Evolutionary conservation across 2,888 invertebrate species (phyloP).

Genomic region (Lordiphosa andalusiaca): DNA sequence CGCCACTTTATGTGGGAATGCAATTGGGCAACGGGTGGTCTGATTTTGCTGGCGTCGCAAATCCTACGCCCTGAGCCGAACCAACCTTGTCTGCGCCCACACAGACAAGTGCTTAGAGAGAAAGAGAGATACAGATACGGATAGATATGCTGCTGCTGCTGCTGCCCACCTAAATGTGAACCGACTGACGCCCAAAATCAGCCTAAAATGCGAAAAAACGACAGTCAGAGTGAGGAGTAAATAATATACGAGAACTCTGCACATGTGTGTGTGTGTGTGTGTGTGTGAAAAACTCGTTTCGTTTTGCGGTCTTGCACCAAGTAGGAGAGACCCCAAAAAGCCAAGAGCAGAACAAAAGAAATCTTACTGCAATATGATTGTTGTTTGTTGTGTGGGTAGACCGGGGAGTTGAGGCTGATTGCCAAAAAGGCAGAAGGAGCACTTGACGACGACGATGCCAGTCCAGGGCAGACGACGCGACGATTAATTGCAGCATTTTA

Average conservation of each 20-base stretch:
- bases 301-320: conserved; percentile 49
- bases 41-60: conserved; percentile 49
- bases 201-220: conserved; percentile 52
- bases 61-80: conserved; percentile 45
- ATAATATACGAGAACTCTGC: conserved; percentile 37
- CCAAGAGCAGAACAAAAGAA: conserved; percentile 66
- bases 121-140: conserved; percentile 28
- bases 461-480: conserved; percentile 26
- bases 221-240: conserved; percentile 47
- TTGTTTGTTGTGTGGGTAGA: conserved; percentile 30
- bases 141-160: conserved; percentile 36
- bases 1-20: conserved; percentile 50
- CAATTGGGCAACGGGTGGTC: conserved; percentile 58
- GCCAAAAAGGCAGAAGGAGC: conserved; percentile 57
- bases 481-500: conserved; percentile 68
- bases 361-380: conserved; percentile 64
- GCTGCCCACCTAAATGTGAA: conserved; percentile 55
- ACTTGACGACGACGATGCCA: conserved; percentile 50
- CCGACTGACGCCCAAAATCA: conserved; percentile 51
- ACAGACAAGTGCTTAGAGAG: conserved; percentile 52
- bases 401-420: conserved; percentile 67
- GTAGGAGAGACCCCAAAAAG: conserved; percentile 46
- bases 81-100: conserved; percentile 59
- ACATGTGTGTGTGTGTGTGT: conserved; percentile 26
- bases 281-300: conserved; percentile 58